Percentiles rank a stretch among this genome's conserved stretches.
Evolutionary conservation across 2,113 vertebrate genomes (phyloP).

Genomic region (Guaruba guarouba): DNA sequence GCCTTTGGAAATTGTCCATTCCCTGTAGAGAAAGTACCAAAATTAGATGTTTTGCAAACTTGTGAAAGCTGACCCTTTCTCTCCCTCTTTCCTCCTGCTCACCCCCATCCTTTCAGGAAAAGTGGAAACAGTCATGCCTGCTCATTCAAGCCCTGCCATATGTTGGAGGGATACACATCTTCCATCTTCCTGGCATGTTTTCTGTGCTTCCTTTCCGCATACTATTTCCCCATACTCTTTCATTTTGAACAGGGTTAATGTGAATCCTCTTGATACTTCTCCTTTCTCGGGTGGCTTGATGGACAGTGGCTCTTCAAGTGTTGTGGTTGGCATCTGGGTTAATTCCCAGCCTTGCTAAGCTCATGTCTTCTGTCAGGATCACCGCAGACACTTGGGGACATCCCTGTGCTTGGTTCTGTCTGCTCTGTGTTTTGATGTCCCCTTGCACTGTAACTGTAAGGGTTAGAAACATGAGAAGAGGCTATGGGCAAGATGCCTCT

Average conservation of each 20-base stretch:
- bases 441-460: not conserved
- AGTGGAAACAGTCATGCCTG: constrained; percentile 5
- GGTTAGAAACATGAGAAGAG: not conserved
- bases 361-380: not conserved
- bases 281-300: not conserved
- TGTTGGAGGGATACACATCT: not conserved
- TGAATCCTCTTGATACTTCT: not conserved
- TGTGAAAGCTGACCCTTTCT: constrained; percentile 27
- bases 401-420: not conserved
- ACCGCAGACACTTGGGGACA: not conserved
- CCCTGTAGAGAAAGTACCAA: not conserved
- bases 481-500: not conserved
- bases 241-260: not conserved
- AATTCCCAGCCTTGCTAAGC: not conserved
- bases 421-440: not conserved
- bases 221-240: not conserved
- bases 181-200: not conserved
- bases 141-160: not conserved
- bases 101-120: not conserved
- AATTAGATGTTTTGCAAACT: not conserved
- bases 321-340: not conserved
- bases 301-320: not conserved
- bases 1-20: not conserved
- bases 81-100: not conserved
- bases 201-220: accelerated